Base-by-base conservation (phyloP, 2,797 vertebrate genomes). In the Cephalopachus bancanus region DNA sequence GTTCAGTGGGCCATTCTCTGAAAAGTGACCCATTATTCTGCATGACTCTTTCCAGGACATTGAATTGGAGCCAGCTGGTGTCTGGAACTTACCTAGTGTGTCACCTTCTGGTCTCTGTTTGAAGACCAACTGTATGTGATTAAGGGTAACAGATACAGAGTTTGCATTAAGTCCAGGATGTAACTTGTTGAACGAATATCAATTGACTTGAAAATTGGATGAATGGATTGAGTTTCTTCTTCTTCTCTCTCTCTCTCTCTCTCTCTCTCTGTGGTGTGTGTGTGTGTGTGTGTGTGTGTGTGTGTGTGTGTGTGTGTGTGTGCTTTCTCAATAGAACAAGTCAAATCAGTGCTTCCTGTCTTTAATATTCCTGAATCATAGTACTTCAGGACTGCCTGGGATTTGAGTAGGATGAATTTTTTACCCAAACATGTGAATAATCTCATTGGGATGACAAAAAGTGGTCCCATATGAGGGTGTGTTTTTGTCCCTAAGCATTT, bases 131-230 rank as follows among this genome's bases (percentile, higher is more conserved):
- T 92, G 80, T 80, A 95, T 95, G 88, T 94, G 95, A 97, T 97
- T 96, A 97, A 76, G 55, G n/a, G 14, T 93, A 93, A 94, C 87
- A 96, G 93, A 95, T 55, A 93, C 72, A 94, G 92, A 95, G 62
- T 79, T 92, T 94, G 95, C 96, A 91, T 94, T 96, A 97, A 96
- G 81, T 4, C 84, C 93, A 94, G 95, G 94, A 96, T 94, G 90
- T 85, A 96, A 76, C 89, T 97, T 98, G 95, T 95, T 96, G 95
- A 97, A 96, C 94, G 96, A 95, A 97, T 95, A 96, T 93, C 96
- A 98, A 95, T 89, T 98, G 97, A 97, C 94, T 97, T 97, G 97
- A 98, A 98, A 98, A 98, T 98, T 98, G 94, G 72, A 95, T 75
- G 90, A 93, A 62, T 94, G 94, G 92, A 87, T 97, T 95, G 83